Evolutionary conservation across 2,113 vertebrate species (phyloP), one percentile per base, ranked within the genome.

Genomic region (Cyphotilapia sp.): DNA sequence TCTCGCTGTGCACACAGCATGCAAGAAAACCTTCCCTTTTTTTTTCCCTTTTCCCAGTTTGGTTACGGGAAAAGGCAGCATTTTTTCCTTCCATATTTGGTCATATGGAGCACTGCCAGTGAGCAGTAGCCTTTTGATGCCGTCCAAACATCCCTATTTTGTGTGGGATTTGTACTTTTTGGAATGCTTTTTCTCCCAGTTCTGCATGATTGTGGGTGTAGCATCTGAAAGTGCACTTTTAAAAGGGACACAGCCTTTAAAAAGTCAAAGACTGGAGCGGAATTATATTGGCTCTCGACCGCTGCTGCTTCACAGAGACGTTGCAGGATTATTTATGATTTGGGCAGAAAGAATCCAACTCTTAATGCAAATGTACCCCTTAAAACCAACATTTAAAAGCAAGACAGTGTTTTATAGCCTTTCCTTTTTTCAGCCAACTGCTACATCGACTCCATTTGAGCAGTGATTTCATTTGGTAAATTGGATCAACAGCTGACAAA

Each of bases 41-140:
- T 76, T 90, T 89, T 87, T 16, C 35, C 81, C 90, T 92, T 94
- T 93, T 91, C 95, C 94, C 91, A 92, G 94, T 94, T 95, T 96
- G 96, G 94, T 97, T 97, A 96, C 96, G 96, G 96, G 96, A 97
- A 97, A 96, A 96, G 95, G 94, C 95, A 93, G 95, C 94, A 95
- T 96, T 96, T 96, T 96, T 96, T 96, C 93, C 90, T 95, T 96
- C 96, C 96, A 96, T 97, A 97, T 97, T 96, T 97, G 96, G 96
- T 96, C 96, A 97, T 96, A 92, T 96, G 95, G 96, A 96, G 94
- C 92, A 22, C 87, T 9, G 95, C 96, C 96, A 97, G 93, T 85
- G 88, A 92, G 96, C 96, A 95, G 94, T 94, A 95, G 95, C 95
- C 94, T 95, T 96, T 96, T 96, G 96, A 96, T 96, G 95, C 94